phyloP scores from a whole-genome alignment of 1,140 invertebrate species.

The Atta cephalotes region DNA sequence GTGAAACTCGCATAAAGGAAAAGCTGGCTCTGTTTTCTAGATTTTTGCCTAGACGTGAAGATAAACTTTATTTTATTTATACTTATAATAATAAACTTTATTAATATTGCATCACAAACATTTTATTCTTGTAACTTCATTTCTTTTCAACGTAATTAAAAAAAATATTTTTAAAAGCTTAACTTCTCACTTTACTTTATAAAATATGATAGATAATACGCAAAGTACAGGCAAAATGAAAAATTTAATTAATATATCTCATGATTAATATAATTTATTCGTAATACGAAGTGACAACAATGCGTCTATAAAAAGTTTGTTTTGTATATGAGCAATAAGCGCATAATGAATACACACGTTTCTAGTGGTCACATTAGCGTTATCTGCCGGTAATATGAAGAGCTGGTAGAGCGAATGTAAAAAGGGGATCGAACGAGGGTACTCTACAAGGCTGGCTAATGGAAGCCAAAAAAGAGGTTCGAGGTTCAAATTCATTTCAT shows the following conservation, averaged over 20 bases:
- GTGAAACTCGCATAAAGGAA: constrained; percentile 13
- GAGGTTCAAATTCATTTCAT: constrained; percentile 77
- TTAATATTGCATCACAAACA: neutral
- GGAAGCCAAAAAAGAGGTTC: constrained; percentile 79
- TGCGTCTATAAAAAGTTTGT: neutral
- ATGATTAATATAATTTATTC: neutral
- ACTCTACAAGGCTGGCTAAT: constrained; percentile 71
- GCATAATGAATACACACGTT: neutral
- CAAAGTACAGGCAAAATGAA: neutral
- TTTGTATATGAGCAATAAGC: neutral
- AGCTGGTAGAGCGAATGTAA: neutral
- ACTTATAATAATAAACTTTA: constrained; percentile 66
- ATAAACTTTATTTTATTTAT: constrained; percentile 59
- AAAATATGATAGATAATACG: neutral
- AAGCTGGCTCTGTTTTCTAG: constrained; percentile 32
- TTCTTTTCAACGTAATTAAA: neutral
- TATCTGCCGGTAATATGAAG: neutral
- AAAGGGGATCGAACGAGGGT: constrained; percentile 21
- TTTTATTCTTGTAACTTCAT: neutral
- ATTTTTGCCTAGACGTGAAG: constrained; percentile 44
- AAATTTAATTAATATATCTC: constrained; percentile 12
- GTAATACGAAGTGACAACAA: neutral
- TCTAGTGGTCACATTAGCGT: neutral
- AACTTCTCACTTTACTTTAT: neutral
- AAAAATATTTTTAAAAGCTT: neutral